A percentile compares a stretch with the other conserved stretches of the same genome.
phyloP scores from a whole-genome alignment of 2,113 vertebrate species.

The Sander lucioperca region DNA sequence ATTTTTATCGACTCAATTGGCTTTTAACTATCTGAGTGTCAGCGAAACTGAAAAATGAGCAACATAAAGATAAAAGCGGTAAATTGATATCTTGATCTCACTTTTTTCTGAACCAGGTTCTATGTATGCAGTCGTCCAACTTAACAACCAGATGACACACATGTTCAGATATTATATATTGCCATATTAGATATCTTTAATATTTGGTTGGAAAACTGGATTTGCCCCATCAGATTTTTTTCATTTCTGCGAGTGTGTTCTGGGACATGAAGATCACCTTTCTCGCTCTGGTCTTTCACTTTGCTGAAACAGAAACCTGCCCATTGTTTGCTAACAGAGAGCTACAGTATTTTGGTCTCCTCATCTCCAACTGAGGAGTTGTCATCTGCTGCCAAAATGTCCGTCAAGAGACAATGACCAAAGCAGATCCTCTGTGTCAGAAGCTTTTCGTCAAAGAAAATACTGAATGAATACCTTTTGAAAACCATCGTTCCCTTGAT shows the following conservation, averaged over 20 bases:
- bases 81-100: conserved; percentile 52
- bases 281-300: conserved; percentile 63
- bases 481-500: conserved; percentile 36
- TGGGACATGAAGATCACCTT: conserved; percentile 83
- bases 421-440: conserved; percentile 66
- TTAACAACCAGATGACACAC: conserved; percentile 41
- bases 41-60: conserved; percentile 45
- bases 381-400: conserved; percentile 91
- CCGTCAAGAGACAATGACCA: conserved; percentile 86
- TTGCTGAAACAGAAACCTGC: conserved; percentile 86
- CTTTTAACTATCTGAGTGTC: neutral
- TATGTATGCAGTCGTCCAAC: conserved; percentile 27
- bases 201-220: conserved; percentile 32
- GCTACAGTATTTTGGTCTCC: conserved; percentile 86
- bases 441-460: conserved; percentile 30
- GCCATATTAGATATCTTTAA: conserved; percentile 44
- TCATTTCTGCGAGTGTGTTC: conserved; percentile 33
- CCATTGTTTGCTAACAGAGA: conserved; percentile 86
- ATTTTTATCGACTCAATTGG: conserved; percentile 43
- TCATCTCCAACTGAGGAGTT: conserved; percentile 84
- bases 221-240: conserved; percentile 42
- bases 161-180: conserved; percentile 9
- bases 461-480: conserved; percentile 47
- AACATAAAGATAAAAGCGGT: conserved; percentile 42
- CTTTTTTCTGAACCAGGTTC: conserved; percentile 16